Evolutionary conservation across 64 coral and sea anemone species (phyloP).

Genomic region (Montipora efflorescens): DNA sequence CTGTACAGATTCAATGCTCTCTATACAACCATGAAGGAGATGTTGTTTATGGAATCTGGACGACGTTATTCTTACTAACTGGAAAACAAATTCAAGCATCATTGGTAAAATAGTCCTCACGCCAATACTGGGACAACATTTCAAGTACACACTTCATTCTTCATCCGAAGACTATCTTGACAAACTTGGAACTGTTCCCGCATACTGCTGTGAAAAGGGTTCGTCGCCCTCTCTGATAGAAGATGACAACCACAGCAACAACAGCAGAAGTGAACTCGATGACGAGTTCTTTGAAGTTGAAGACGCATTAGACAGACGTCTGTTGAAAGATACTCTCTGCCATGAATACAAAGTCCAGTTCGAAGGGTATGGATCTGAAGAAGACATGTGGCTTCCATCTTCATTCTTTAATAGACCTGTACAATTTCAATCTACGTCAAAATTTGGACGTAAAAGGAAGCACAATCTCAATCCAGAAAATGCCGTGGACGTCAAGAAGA

Average conservation of each 20-base stretch:
- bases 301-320: slow-evolving; percentile 1
- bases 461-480: slow-evolving; percentile 9
- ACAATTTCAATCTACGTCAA: background rate
- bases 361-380: no score
- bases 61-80: slow-evolving; percentile 36
- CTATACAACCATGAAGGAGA: no score
- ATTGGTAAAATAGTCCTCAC: slow-evolving; percentile 28
- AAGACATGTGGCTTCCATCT: slow-evolving; percentile 37
- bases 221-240: background rate
- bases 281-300: slow-evolving; percentile 36
- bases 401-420: slow-evolving; percentile 31
- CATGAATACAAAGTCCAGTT: no score
- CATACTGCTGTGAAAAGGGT: slow-evolving; percentile 19
- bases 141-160: background rate
- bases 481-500: background rate
- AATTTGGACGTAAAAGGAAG: slow-evolving; percentile 26
- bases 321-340: slow-evolving; percentile 25
- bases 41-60: background rate
- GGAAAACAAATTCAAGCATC: slow-evolving; percentile 25
- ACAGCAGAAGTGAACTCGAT: no score
- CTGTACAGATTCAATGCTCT: no score
- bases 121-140: background rate
- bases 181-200: no score
- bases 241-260: background rate
- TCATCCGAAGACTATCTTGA: no score